Evolutionary conservation across 2,113 vertebrate species (phyloP), one percentile per base, ranked within the genome.

Genomic region (Mirza zaza): DNA sequence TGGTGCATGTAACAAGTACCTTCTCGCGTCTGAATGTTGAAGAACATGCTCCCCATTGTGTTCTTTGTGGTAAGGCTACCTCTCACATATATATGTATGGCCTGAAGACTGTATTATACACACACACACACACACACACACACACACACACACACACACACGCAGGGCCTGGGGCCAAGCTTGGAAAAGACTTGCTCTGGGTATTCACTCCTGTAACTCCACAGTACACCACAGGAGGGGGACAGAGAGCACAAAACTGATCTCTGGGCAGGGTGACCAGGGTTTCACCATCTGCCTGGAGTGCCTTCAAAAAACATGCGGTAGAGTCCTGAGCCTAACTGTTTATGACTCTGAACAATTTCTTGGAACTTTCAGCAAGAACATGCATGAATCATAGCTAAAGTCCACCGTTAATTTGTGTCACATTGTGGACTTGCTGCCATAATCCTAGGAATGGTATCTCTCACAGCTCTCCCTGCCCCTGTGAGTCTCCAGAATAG

Each of bases 141-240:
- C 8, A 45, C 45, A 45, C 45, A 45, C 42, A 45, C 42, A 45
- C 42, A 45, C 42, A 45, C 42, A 45, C 42, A 45, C 42, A 45
- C 42, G 1, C 6, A 10, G 6, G 25, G 18, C 18, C 25, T 23
- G 1, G 45, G 34, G 21, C 57, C 12, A 15, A 34, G 29, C 32
- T n/a, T 55, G 25, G 65, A 25, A 1, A 52, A 68, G 11, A 6
- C 29, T n/a, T 20, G 3, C 18, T 48, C 18, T 0, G 6, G 68
- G 42, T 21, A 50, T 67, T 29, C 3, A 6, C 48, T 93, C 71
- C 39, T 94, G 45, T 83, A 65, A 71, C 20, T 34, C 70, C 75
- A 20, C 23, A 32, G 57, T 42, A 2, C 39, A 68, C 95, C 97
- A 95, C 96, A 89, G 77, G 93, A 95, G 97, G 94, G 93, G 32